Evolutionary conservation across 1,140 invertebrate genomes (phyloP), one percentile per base, ranked within the genome.

Genomic region (Delia radicum): DNA sequence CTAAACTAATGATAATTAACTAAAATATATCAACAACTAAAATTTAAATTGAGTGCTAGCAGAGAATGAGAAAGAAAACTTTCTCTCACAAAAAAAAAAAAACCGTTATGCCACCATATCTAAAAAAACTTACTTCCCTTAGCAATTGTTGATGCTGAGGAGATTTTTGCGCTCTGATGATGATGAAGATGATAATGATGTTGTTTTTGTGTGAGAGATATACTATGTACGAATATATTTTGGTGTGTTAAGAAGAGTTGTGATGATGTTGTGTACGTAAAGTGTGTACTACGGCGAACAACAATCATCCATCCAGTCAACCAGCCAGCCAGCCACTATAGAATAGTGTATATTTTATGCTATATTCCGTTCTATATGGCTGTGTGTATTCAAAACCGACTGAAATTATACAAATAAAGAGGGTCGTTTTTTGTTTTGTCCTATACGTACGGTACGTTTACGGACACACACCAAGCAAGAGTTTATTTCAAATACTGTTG

Each of bases 401-500:
- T n/a, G n/a, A n/a, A n/a, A n/a, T n/a, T n/a, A 65, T 69, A 37
- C 29, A 12, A 69, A 69, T 33, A 69, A 33, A 69, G 29, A 69
- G 29, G 65, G 29, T 69, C 29, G 29, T 69, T 33, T 69, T 33
- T 55, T 55, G 18, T 55, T 55, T 55, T 21, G 48, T 18, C 8
- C 24, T 55, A 42, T 55, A 55, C 48, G 48, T 55, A 55, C n/a
- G 0, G 15, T n/a, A 15, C 18, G 21, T 21, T 5, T 15, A 21
- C 48, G 5, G 21, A 55, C 48, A 6, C n/a, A 55, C 48, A 55
- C 48, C n/a, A n/a, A 55, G n/a, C 48, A 55, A 55, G 48, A 55
- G 48, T 55, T 55, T 55, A 55, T 55, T 55, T 55, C n/a, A 55
- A 55, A 55, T 55, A 18, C 8, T 55, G n/a, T 42, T 42, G 37